These are phyloP conservation scores for Syngnathus acus DNA, from an alignment of 2,797 vertebrate genomes.

Conservation along the genomic window DNA sequence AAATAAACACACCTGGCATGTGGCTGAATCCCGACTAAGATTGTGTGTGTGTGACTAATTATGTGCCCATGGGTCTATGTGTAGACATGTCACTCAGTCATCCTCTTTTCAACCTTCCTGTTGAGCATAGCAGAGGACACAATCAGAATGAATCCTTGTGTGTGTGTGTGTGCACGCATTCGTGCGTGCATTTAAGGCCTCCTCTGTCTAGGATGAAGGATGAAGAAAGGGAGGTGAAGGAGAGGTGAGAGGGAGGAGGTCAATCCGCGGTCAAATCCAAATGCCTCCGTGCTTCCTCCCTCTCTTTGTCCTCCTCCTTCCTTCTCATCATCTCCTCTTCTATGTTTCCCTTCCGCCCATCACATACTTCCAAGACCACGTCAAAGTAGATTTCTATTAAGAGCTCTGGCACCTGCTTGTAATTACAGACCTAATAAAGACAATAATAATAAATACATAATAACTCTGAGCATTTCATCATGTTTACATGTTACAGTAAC, in stretches of 20 bases:
- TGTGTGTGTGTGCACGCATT: slow-evolving; percentile 16
- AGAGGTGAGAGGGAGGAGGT: slow-evolving; percentile 59
- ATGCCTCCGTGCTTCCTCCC: slow-evolving; percentile 22
- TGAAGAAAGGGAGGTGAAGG: slow-evolving; percentile 58
- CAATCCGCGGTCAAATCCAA: slow-evolving; percentile 60
- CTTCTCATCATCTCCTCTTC: not conserved
- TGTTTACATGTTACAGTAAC: too few relatives aligned
- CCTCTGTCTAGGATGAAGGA: slow-evolving; percentile 57
- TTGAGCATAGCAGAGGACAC: slow-evolving; percentile 45
- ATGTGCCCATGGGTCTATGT: slow-evolving; percentile 10
- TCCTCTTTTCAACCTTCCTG: slow-evolving; percentile 52
- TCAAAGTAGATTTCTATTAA: too few relatives aligned
- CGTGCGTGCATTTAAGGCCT: slow-evolving; percentile 32
- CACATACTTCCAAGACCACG: too few relatives aligned
- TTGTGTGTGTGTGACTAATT: slow-evolving; percentile 37
- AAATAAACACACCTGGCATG: slow-evolving; percentile 53
- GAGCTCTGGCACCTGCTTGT: too few relatives aligned
- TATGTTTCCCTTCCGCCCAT: not conserved
- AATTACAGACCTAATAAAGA: too few relatives aligned
- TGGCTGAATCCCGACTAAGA: slow-evolving; percentile 28
- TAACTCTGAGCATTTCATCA: too few relatives aligned
- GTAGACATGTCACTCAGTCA: slow-evolving; percentile 48
- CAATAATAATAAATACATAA: too few relatives aligned
- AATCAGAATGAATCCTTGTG: slow-evolving; percentile 38
- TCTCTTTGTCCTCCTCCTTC: slow-evolving; percentile 2